phyloP scores from a whole-genome alignment of 2,888 invertebrate genomes.

The Erebia epiphron region DNA sequence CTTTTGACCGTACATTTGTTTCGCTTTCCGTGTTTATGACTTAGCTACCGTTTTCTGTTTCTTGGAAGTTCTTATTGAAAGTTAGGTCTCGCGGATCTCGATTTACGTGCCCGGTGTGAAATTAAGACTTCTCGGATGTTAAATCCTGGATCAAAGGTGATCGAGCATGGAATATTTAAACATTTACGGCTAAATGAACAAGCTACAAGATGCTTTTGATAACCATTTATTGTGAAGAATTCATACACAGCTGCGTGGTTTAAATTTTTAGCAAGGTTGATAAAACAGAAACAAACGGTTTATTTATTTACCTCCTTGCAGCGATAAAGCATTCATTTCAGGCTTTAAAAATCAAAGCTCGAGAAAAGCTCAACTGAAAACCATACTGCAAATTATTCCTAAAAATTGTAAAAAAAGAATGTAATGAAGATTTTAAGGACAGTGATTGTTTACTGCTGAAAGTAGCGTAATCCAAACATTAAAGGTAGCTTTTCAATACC shows the following conservation, averaged over 20 bases:
- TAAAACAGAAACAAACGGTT: not conserved
- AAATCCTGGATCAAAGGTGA: conserved; percentile 31
- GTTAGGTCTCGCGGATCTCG: conserved; percentile 26
- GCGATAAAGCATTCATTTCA: not conserved
- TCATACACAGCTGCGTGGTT: no score
- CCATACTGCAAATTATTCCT: not conserved
- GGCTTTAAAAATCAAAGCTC: not conserved
- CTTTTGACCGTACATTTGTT: conserved; percentile 37
- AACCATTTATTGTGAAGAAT: not conserved
- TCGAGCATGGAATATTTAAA: conserved; percentile 34
- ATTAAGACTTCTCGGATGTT: conserved; percentile 35
- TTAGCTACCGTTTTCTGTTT: conserved; percentile 42
- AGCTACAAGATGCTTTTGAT: conserved; percentile 22
- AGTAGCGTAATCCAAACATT: not conserved
- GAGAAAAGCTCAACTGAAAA: not conserved
- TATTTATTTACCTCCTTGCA: not conserved
- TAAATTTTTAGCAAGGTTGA: no score
- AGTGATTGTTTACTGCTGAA: not conserved
- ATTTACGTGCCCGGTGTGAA: conserved; percentile 39
- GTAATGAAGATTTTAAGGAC: no score
- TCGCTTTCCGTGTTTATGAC: conserved; percentile 40
- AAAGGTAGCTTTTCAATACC: no score
- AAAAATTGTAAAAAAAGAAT: no score
- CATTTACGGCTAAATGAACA: conserved; percentile 31
- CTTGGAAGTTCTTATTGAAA: conserved; percentile 38